These are phyloP conservation scores for Troglohyphantes excavatus DNA, from an alignment of 2,888 invertebrate species.

Conservation along the genomic window DNA sequence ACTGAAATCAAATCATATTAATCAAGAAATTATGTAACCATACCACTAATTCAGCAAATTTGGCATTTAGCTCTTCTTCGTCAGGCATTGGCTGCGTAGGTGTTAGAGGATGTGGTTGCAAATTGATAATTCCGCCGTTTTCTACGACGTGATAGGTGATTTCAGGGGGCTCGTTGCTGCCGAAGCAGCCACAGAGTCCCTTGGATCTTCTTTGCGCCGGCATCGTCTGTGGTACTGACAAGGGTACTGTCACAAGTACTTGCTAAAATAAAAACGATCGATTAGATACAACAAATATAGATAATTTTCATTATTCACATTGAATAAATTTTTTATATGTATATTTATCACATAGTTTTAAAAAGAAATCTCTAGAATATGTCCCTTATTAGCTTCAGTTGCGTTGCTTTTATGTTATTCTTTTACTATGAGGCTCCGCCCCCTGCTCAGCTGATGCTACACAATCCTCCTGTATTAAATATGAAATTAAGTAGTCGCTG, in stretches of 20 bases:
- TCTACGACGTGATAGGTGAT: constrained; percentile 97
- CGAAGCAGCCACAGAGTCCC: constrained; percentile 83
- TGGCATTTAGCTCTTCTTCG: constrained; percentile 94
- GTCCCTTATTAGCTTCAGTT: no score
- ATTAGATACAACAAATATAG: no score
- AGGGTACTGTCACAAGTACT: constrained; percentile 70
- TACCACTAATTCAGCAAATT: constrained; percentile 96
- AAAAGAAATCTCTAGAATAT: no score
- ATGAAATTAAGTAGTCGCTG: no score
- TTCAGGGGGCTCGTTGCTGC: constrained; percentile 93
- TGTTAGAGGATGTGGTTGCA: constrained; percentile 89
- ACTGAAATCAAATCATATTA: no score
- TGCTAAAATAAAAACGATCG: constrained; percentile 43
- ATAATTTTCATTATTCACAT: no score
- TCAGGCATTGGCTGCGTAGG: constrained; percentile 96
- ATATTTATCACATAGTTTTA: no score
- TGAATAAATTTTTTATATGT: no score
- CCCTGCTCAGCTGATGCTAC: no score
- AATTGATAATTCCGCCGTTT: constrained; percentile 91
- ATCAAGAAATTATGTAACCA: constrained; percentile 83
- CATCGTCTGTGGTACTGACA: constrained; percentile 71
- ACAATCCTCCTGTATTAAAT: no score
- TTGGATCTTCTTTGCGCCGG: constrained; percentile 70
- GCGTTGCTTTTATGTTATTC: no score
- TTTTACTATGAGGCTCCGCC: no score